Percentiles rank a stretch among this genome's conserved stretches.
phyloP scores from a whole-genome alignment of 2,797 vertebrate species.

The Pagetopsis macropterus region DNA sequence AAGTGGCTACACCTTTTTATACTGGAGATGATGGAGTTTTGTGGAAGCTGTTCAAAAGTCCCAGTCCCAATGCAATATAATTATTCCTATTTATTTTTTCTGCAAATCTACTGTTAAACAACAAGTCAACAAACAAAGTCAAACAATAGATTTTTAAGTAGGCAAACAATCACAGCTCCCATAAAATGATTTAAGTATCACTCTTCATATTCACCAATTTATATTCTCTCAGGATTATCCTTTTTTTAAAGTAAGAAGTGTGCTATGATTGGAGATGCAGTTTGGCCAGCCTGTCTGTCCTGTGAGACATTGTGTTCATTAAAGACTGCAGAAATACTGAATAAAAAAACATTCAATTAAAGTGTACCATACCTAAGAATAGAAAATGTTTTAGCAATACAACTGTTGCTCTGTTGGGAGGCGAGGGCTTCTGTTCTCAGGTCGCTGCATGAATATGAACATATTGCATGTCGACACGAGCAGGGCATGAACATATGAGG shows the following conservation, averaged over 20 bases:
- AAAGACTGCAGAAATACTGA: not conserved
- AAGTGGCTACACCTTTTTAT: too few relatives aligned
- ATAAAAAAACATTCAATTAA: not conserved
- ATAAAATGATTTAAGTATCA: not conserved
- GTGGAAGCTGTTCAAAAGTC: too few relatives aligned
- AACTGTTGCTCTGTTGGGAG: constrained; percentile 10
- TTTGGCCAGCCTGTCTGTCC: not conserved
- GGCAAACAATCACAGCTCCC: not conserved
- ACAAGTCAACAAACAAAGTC: too few relatives aligned
- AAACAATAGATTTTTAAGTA: too few relatives aligned
- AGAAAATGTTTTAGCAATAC: constrained; percentile 6
- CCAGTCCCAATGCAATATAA: too few relatives aligned
- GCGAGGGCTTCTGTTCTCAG: not conserved
- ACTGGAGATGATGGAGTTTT: too few relatives aligned
- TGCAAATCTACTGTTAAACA: too few relatives aligned
- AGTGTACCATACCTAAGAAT: not conserved
- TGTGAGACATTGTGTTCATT: constrained; percentile 1
- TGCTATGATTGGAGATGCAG: not conserved
- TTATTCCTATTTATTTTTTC: too few relatives aligned
- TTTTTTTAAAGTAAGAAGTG: not conserved
- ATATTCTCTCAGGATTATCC: not conserved
- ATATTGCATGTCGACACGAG: constrained; percentile 10
- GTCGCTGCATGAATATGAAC: constrained; percentile 9
- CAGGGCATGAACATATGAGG: constrained; percentile 30
- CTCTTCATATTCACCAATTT: not conserved